Conservation (phyloP, 2,797 vertebrate genomes). For the Arremon aurantiirostris region DNA sequence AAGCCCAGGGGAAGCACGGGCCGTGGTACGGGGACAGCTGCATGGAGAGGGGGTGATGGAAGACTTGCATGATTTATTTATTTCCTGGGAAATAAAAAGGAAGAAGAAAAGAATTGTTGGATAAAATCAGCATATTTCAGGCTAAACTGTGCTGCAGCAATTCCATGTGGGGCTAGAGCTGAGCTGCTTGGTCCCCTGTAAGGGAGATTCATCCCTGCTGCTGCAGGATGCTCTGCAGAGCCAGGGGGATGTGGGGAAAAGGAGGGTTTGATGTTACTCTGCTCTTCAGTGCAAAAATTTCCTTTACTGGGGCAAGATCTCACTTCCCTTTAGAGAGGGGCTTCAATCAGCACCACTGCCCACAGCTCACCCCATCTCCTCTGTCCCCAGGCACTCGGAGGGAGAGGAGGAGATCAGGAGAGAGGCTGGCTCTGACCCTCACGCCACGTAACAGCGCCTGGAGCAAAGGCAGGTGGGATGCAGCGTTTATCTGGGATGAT, state of each 20-base stretch:
- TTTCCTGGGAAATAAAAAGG: neutral
- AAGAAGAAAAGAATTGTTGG: neutral
- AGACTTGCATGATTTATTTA: neutral
- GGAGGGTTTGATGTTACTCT: neutral
- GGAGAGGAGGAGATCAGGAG: constrained; percentile 38
- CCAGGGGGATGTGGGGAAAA: rapidly evolving
- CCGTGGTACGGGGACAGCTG: neutral
- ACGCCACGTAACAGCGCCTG: neutral
- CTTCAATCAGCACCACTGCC: neutral
- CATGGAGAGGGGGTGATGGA: neutral
- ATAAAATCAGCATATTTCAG: neutral
- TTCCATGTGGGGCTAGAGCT: neutral
- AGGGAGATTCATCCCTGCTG: neutral
- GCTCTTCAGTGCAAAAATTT: neutral
- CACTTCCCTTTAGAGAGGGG: neutral
- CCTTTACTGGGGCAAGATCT: neutral
- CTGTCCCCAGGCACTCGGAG: constrained; percentile 25
- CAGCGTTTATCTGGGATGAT: neutral
- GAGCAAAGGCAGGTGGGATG: neutral
- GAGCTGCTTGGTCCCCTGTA: neutral
- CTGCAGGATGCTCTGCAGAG: neutral
- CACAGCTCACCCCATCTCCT: neutral
- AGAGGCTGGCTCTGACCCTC: neutral
- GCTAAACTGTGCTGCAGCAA: neutral
- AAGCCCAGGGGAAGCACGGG: neutral